Base-by-base conservation (phyloP, 2,888 invertebrate genomes). In the Parthenolecanium corni region DNA sequence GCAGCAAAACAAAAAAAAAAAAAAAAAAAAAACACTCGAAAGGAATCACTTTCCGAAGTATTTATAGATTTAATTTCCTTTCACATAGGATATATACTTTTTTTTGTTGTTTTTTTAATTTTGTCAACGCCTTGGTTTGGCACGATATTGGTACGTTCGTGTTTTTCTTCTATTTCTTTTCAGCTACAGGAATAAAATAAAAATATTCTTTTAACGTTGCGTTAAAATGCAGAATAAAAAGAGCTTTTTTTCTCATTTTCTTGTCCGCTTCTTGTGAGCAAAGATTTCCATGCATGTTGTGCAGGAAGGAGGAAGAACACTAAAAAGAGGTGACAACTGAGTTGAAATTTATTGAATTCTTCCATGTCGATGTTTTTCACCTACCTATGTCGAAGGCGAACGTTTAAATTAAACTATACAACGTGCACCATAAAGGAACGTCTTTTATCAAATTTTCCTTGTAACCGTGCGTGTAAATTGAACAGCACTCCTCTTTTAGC, bases 81-180 rank as follows among this genome's bases (percentile, higher is more conserved):
- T 54, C 54, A 54, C 54, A 54, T 54, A 40, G 54, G 40, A 54
- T 42, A 40, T 54, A 54, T 40, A 40, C 24, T 44, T 57, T 57
- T 46, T 44, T 46, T 46, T 57, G 24, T 57, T 46, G 31, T 44
- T 57, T 57, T 44, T 57, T 57, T 57, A 44, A 57, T 44, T 57
- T 57, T 57, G 44, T 31, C 57, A 25, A 57, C 57, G 57, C 57
- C 57, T 57, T 31, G 46, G 46, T 57, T 57, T 57, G 57, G 57
- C 57, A 57, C 57, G 57, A 57, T 57, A 57, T 57, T 57, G 57
- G 57, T 44, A 46, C 57, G 44, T 57, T 21, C 18, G n/a, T 44
- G n/a, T 44, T n/a, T n/a, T n/a, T 54, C 42, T 54, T 54, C 40
- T 54, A 38, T 40, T 40, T 40, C 31, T 24, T 52, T 53, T 31